phyloP scores from a whole-genome alignment of 2,797 vertebrate genomes.

The Telmatherina bonti region DNA sequence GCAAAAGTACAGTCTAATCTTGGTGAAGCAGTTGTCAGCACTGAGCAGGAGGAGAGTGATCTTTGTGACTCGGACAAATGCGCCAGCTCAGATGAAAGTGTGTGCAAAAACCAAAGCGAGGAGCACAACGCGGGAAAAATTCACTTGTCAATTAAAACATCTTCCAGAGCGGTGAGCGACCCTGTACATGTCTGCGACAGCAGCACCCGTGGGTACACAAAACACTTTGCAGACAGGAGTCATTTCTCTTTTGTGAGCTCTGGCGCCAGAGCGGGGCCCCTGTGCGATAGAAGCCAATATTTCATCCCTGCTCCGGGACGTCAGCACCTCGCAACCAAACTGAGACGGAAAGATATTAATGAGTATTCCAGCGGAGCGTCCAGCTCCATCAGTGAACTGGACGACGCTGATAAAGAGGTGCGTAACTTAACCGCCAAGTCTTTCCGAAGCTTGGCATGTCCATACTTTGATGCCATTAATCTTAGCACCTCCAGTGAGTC shows the following conservation, averaged over 20 bases:
- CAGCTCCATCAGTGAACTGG: conserved; percentile 96
- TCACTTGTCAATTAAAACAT: conserved; percentile 90
- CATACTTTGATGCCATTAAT: conserved; percentile 93
- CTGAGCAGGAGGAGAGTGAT: conserved; percentile 86
- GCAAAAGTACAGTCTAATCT: conserved; percentile 59
- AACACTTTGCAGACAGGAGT: conserved; percentile 88
- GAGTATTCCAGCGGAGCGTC: conserved; percentile 95
- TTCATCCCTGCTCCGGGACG: conserved; percentile 91
- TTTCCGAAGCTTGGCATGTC: conserved; percentile 95
- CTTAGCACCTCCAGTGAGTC: conserved; percentile 94
- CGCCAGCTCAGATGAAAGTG: conserved; percentile 81
- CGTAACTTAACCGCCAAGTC: conserved; percentile 94
- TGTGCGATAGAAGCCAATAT: conserved; percentile 78
- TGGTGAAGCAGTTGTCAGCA: conserved; percentile 64
- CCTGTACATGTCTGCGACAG: conserved; percentile 79
- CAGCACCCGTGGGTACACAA: conserved; percentile 79
- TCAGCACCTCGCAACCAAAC: conserved; percentile 88
- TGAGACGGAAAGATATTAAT: conserved; percentile 87
- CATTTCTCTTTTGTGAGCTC: conserved; percentile 86
- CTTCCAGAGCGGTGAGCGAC: conserved; percentile 89
- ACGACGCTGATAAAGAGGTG: conserved; percentile 98
- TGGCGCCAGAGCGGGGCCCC: conserved; percentile 80
- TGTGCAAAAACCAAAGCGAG: conserved; percentile 75
- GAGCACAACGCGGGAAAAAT: conserved; percentile 81
- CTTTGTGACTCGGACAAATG: conserved; percentile 82